Base-by-base conservation (phyloP, 2,888 invertebrate genomes). In the Tachina lurida region DNA sequence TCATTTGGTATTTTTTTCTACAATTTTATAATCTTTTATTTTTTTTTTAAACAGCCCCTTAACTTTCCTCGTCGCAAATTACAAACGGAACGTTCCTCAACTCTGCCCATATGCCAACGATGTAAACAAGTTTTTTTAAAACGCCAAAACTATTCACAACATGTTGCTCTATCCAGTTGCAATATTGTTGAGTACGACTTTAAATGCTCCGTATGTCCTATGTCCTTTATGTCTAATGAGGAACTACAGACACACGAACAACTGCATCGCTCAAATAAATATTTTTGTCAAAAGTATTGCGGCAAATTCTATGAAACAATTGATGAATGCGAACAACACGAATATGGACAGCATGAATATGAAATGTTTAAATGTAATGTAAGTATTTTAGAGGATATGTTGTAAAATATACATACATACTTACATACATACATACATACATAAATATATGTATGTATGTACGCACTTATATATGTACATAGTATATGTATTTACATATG, bases 51-150 rank as follows among this genome's bases (percentile, higher is more conserved):
- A 7, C 83, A 91, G 91, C 82, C 90, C 12, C 89, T 90, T 4
- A 91, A 88, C 79, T 91, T 89, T 89, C 89, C 90, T 52, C 89
- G 91, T 0, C 91, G 91, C 9, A 91, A 91, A 84, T 84, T 90
- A 62, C 91, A 91, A 87, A 88, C 88, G 43, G 91, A 91, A 76
- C 91, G 91, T 22, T 86, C 90, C 45, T 91, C 91, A 52, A 90
- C 89, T 60, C 84, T 91, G 77, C 91, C 91, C 22, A 90, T 91
- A 74, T 91, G 91, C 74, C 92, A 91, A 81, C 90, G 91, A 15
- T 91, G 91, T 88, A 91, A 91, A 87, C 91, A 91, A 84, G 92
- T 91, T 63, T 91, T 91, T 88, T 90, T 91, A 19, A 91, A 91
- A 84, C 91, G 91, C 78, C 91, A 90, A 58, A 87, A 88, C 80